Evolutionary conservation across 2,797 vertebrate genomes (phyloP).

Genomic region (Eospalax fontanierii): DNA sequence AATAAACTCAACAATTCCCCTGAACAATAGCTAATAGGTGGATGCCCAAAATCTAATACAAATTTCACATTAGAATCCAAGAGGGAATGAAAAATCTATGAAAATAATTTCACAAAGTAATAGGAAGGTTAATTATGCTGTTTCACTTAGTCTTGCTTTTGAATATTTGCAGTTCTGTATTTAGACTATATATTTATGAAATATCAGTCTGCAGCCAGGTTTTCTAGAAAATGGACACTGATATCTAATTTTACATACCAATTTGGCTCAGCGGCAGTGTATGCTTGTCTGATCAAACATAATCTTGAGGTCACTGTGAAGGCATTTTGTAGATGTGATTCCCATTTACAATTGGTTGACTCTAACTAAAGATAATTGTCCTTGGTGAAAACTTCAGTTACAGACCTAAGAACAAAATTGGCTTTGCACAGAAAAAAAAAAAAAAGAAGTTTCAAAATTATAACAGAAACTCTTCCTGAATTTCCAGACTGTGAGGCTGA

Average conservation of each 20-base stretch:
- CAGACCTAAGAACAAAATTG: neutral
- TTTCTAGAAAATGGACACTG: neutral
- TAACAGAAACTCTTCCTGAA: neutral
- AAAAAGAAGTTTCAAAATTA: neutral
- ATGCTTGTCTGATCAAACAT: neutral
- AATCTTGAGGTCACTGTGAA: neutral
- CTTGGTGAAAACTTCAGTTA: neutral
- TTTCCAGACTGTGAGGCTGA: neutral
- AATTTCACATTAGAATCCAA: neutral
- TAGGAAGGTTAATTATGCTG: neutral
- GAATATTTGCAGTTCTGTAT: neutral
- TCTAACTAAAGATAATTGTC: neutral
- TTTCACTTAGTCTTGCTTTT: neutral
- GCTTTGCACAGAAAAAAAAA: neutral
- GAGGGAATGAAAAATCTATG: neutral
- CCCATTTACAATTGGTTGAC: neutral
- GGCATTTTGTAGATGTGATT: neutral
- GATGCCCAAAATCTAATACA: neutral
- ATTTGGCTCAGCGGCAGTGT: neutral
- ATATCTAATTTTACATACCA: neutral
- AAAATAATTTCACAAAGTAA: slow-evolving; percentile 10
- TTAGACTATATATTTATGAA: neutral
- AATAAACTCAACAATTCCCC: neutral
- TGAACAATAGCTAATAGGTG: neutral
- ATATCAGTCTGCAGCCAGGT: neutral